Evolutionary conservation across 2,113 vertebrate genomes (phyloP).

Genomic region (Laticauda laticaudata): DNA sequence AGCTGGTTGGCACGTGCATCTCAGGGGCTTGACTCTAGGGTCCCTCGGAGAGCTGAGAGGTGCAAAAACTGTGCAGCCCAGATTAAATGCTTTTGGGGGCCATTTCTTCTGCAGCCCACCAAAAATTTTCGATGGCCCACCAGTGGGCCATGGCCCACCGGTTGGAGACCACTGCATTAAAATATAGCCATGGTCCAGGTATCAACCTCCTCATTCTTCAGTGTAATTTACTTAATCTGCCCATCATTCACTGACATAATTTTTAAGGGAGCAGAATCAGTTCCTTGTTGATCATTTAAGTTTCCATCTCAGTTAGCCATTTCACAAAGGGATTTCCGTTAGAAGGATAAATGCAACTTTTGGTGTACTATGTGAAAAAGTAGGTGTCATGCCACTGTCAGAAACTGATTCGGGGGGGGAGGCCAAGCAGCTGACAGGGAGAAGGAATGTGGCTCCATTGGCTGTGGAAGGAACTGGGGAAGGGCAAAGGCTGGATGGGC

Average conservation of each 20-base stretch:
- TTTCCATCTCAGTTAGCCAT: neutral
- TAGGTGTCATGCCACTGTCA: neutral
- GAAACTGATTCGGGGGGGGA: too few species aligned
- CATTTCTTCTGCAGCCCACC: too few species aligned
- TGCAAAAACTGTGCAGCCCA: rapidly evolving
- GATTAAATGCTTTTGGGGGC: too few species aligned
- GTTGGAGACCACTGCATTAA: neutral
- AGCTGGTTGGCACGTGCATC: too few species aligned
- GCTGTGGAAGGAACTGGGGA: too few species aligned
- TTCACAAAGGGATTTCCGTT: neutral
- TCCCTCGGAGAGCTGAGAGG: too few species aligned
- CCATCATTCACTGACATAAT: neutral
- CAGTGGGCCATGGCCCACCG: too few species aligned
- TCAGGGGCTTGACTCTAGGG: too few species aligned
- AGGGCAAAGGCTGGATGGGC: too few species aligned
- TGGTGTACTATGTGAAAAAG: neutral
- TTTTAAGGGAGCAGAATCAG: neutral
- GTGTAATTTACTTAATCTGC: neutral
- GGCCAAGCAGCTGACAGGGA: too few species aligned
- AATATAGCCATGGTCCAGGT: neutral
- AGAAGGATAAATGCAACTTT: neutral
- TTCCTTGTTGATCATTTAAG: neutral
- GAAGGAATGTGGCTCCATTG: too few species aligned
- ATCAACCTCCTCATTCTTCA: neutral
- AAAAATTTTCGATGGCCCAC: too few species aligned